These are phyloP conservation scores for Prenolepis imparis DNA, from an alignment of 2,888 invertebrate species.

Conservation along the genomic window DNA sequence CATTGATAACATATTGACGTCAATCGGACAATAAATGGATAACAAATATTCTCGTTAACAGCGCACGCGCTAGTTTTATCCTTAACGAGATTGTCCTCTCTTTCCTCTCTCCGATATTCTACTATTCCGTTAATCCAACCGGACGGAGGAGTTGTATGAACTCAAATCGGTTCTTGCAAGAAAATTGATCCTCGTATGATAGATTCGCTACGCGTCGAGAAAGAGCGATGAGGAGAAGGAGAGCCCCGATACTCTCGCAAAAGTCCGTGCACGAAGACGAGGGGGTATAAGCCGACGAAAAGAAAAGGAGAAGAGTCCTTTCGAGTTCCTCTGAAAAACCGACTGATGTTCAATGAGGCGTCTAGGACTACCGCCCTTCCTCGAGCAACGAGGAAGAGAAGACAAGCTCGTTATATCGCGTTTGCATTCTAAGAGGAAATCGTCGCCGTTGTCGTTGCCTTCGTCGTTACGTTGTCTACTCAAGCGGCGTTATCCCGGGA, in stretches of 20 bases:
- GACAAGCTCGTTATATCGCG: conserved; percentile 61
- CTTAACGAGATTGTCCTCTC: conserved; percentile 5
- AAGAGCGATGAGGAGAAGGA: not conserved
- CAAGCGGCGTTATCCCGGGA: conserved; percentile 49
- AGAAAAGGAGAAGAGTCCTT: conserved; percentile 6
- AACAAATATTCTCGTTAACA: conserved; percentile 49
- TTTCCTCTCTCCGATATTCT: not conserved
- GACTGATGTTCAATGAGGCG: conserved; percentile 45
- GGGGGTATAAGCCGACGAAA: conserved; percentile 5
- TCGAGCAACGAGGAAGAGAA: conserved; percentile 31
- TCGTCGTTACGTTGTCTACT: conserved; percentile 61
- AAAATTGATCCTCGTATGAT: conserved; percentile 28
- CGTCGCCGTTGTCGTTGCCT: conserved; percentile 32
- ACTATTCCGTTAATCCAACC: conserved; percentile 10
- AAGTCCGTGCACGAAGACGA: conserved; percentile 27
- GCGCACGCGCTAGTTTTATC: conserved; percentile 10
- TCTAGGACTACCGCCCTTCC: conserved; percentile 21
- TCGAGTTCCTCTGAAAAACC: conserved; percentile 43
- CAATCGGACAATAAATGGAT: conserved; percentile 59
- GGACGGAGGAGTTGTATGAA: not conserved
- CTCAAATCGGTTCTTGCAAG: not conserved
- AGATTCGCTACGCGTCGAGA: conserved; percentile 1
- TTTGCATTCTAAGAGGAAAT: conserved; percentile 58
- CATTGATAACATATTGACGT: conserved; percentile 57
- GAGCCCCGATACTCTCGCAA: not conserved